Evolutionary conservation across 2,888 invertebrate species (phyloP).

Genomic region (Onchidella celtica): DNA sequence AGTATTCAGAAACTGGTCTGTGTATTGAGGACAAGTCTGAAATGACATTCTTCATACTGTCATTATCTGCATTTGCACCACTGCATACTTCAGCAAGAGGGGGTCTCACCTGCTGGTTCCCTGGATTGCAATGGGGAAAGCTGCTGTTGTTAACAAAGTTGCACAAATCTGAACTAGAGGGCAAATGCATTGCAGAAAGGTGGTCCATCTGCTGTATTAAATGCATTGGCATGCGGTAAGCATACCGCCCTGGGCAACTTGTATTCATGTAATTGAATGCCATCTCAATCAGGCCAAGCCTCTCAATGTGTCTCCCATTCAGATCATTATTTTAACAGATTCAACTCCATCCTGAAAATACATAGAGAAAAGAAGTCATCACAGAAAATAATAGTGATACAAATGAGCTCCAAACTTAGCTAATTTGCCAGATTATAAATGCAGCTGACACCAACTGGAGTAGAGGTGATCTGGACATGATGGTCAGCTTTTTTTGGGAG

Average conservation of each 20-base stretch:
- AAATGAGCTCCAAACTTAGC: no score
- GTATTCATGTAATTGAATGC: conserved; percentile 11
- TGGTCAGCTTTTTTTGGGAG: no score
- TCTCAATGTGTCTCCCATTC: no score
- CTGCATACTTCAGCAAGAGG: not conserved
- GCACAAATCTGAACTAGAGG: conserved; percentile 3
- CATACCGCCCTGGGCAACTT: not conserved
- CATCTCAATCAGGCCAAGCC: no score
- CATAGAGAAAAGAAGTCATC: no score
- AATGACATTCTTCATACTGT: not conserved
- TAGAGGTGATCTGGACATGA: no score
- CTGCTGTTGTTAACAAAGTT: not conserved
- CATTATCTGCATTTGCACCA: no score
- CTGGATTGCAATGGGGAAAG: not conserved
- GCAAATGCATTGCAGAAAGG: not conserved
- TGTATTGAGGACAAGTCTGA: not conserved
- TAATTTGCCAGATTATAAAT: no score
- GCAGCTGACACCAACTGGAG: no score
- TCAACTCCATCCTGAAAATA: no score
- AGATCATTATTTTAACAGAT: no score
- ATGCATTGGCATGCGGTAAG: conserved; percentile 1
- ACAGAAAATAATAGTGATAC: no score
- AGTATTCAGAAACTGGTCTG: not conserved
- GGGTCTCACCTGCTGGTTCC: not conserved
- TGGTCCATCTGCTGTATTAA: conserved; percentile 23